A percentile compares a stretch with the other conserved stretches of the same genome.
Evolutionary conservation across 1,140 invertebrate species (phyloP).

Genomic region (Apis dorsata): DNA sequence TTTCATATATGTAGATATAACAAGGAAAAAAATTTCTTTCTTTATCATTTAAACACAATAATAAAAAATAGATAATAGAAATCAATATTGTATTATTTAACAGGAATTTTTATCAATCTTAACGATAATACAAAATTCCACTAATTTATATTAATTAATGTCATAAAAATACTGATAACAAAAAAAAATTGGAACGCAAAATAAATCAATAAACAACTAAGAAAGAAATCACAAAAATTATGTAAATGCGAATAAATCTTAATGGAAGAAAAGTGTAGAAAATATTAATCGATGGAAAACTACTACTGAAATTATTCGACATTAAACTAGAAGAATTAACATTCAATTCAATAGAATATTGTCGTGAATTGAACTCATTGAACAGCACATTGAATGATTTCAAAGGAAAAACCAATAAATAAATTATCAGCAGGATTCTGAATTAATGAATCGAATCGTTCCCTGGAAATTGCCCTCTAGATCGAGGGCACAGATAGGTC

Average conservation of each 20-base stretch:
- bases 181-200: background rate
- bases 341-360: background rate
- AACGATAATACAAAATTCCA: background rate
- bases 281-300: conserved; percentile 22
- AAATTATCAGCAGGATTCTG: background rate
- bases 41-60: background rate
- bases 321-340: background rate
- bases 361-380: background rate
- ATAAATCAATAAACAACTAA: background rate
- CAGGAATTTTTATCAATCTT: background rate
- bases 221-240: background rate
- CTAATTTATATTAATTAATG: background rate
- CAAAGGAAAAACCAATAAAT: background rate
- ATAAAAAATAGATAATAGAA: background rate
- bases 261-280: background rate
- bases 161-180: background rate
- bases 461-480: conserved; percentile 27
- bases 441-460: background rate
- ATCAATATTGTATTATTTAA: background rate
- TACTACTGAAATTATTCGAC: background rate
- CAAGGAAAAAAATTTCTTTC: background rate
- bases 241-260: background rate
- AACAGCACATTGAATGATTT: background rate
- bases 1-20: too few relatives aligned
- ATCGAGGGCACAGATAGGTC: conserved; percentile 40